Base-by-base conservation (phyloP, 2,113 vertebrate genomes). In the Lophius piscatorius region DNA sequence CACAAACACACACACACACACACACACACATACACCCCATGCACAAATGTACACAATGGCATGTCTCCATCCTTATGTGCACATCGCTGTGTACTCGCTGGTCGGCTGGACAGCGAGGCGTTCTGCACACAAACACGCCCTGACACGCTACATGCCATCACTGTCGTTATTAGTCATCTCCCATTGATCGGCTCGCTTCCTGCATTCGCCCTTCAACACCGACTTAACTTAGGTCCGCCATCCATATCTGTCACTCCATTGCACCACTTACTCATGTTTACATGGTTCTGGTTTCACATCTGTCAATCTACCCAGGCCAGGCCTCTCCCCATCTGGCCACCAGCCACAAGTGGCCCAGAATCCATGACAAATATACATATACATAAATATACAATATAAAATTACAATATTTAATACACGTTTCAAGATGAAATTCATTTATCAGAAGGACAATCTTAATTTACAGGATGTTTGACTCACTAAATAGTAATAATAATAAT, bases 121-220 rank as follows among this genome's bases (percentile, higher is more conserved):
- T 13, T 51, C n/a, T 13, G 9, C 51, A 41, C 17, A 63, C 51
- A 57, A 12, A 47, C 49, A 38, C 45, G 21, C 75, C 46, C 39
- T 10, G 50, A 55, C 38, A 6, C 26, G 31, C 36, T 48, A 0
- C 5, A 54, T 62, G 59, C 29, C 22, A 76, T 73, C 42, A 24
- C 9, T 55, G 40, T 58, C 69, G 58, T 77, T 64, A 78, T 81
- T 65, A 64, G 66, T 77, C 72, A 60, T 68, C 61, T 66, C 72
- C 68, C 65, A 83, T 81, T 78, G 78, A 83, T 83, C 71, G 63
- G 61, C 61, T 70, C 8, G 74, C 70, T 77, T 31, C 46, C 52
- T 72, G 70, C 56, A 47, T 64, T 70, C 44, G 70, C 70, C 76
- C 78, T 82, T 70, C 76, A 63, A 22, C 12, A 65, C 64, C 73